phyloP scores from a whole-genome alignment of 2,888 invertebrate genomes.

The Lasioglossum marginatum region DNA sequence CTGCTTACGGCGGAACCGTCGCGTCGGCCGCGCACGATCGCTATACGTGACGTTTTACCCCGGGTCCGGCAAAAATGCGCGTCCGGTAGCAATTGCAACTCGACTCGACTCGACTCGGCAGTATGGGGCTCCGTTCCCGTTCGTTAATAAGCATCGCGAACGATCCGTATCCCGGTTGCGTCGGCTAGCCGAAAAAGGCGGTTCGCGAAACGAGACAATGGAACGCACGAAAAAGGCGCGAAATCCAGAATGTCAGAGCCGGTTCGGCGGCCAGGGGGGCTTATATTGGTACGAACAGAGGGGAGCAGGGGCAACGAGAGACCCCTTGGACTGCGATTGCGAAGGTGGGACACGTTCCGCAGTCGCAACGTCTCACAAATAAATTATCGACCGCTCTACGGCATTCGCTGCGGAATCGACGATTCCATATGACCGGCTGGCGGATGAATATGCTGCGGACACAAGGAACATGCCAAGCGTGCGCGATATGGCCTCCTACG shows the following conservation, averaged over 20 bases:
- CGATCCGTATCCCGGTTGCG: slow-evolving; percentile 34
- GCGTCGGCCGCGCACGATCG: slow-evolving; percentile 58
- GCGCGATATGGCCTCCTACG: slow-evolving; percentile 63
- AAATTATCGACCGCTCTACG: slow-evolving; percentile 75
- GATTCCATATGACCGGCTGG: slow-evolving; percentile 63
- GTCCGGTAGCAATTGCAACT: slow-evolving; percentile 68
- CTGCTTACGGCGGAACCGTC: slow-evolving; percentile 36
- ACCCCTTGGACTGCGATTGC: slow-evolving; percentile 60
- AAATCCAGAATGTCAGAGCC: slow-evolving; percentile 73
- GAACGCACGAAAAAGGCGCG: slow-evolving; percentile 76
- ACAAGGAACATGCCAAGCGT: slow-evolving; percentile 72
- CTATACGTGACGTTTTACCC: slow-evolving; percentile 69
- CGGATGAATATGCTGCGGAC: slow-evolving; percentile 70
- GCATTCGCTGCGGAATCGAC: slow-evolving; percentile 75
- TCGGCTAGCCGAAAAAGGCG: slow-evolving; percentile 62
- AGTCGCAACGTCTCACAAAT: slow-evolving; percentile 80
- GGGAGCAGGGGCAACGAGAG: not conserved
- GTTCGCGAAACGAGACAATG: slow-evolving; percentile 68
- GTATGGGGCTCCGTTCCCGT: slow-evolving; percentile 23
- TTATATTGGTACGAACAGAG: not conserved
- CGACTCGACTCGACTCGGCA: not conserved
- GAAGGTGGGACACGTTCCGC: slow-evolving; percentile 82
- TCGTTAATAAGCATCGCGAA: slow-evolving; percentile 68
- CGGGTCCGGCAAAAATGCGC: slow-evolving; percentile 69
- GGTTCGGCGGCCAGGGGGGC: not conserved